Evolutionary conservation across 2,797 vertebrate genomes (phyloP).

Genomic region (Picus viridis): DNA sequence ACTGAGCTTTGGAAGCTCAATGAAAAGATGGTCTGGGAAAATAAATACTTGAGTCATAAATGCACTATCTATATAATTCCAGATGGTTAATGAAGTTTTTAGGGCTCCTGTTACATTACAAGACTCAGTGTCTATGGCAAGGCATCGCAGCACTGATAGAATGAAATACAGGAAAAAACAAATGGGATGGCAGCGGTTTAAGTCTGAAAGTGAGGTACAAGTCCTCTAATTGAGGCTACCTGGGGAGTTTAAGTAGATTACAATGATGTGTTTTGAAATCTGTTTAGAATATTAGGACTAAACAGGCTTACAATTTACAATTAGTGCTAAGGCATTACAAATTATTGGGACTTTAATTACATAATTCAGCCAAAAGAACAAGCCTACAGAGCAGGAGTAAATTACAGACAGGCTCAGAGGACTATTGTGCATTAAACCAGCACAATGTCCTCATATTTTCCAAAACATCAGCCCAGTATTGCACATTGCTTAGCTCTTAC

Average conservation of each 20-base stretch:
- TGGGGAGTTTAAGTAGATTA: not conserved
- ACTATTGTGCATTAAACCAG: not conserved
- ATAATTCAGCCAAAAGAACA: not conserved
- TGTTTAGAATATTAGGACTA: constrained; percentile 5
- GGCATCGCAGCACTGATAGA: not conserved
- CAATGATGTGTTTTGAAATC: not conserved
- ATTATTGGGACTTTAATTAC: not conserved
- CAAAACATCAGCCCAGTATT: not conserved
- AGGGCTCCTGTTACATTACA: not conserved
- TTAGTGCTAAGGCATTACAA: not conserved
- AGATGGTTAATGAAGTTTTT: not conserved
- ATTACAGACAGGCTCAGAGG: not conserved
- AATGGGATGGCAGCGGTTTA: not conserved
- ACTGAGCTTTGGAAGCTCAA: not conserved
- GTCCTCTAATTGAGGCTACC: not conserved
- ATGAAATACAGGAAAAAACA: not conserved
- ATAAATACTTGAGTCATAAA: not conserved
- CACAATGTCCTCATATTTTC: not conserved
- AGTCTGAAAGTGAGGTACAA: not conserved
- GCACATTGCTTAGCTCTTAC: not conserved
- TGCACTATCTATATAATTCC: not conserved
- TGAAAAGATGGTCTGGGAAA: not conserved
- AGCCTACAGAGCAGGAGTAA: not conserved
- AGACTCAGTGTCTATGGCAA: not conserved
- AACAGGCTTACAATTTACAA: not conserved